Percentiles rank a stretch among this genome's conserved stretches.
Conservation (phyloP, 2,113 vertebrate genomes). For the Alaudala cheleensis region DNA sequence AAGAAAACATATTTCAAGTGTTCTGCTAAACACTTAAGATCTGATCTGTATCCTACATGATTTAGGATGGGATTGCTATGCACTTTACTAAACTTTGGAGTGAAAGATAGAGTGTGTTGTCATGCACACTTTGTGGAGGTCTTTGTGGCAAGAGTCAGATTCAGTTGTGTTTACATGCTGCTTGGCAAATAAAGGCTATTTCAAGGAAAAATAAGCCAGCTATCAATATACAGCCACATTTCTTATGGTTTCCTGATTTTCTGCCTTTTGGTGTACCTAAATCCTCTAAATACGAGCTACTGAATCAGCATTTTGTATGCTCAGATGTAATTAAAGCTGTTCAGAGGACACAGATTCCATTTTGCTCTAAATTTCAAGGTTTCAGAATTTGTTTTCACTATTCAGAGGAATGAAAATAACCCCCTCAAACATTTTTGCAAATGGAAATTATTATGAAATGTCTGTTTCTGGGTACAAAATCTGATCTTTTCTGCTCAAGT, state of each 20-base stretch:
- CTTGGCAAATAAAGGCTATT: not conserved
- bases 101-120: not conserved
- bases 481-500: constrained; percentile 35
- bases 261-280: constrained; percentile 15
- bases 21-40: not conserved
- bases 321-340: constrained; percentile 18
- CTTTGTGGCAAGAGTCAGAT: not conserved
- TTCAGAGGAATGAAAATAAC: constrained; percentile 52
- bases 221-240: not conserved
- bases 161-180: not conserved
- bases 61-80: not conserved
- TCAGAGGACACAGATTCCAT: constrained; percentile 10
- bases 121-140: not conserved
- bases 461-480: constrained; percentile 35
- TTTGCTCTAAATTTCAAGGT: constrained; percentile 20
- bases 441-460: constrained; percentile 51
- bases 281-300: constrained; percentile 39
- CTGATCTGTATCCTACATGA: not conserved
- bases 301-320: constrained; percentile 51
- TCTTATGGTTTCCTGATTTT: constrained; percentile 25
- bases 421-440: constrained; percentile 23
- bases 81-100: not conserved
- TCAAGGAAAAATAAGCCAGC: not conserved
- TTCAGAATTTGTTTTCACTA: constrained; percentile 55
- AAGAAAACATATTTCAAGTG: not conserved